These are phyloP conservation scores for Cephus runcator DNA, from an alignment of 2,888 invertebrate genomes.

Conservation along the genomic window DNA sequence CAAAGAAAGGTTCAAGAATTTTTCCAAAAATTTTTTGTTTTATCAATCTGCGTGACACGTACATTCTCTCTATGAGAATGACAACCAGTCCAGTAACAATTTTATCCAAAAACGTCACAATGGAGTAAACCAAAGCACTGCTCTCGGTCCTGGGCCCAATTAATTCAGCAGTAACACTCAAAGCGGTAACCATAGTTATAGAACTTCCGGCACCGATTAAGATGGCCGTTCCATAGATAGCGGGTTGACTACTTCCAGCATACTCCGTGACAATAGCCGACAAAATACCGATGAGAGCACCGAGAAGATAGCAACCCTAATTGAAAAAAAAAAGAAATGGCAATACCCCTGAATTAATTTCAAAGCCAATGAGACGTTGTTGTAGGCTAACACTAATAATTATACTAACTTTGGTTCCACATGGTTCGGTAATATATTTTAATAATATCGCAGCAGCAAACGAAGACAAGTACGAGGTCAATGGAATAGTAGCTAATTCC, in stretches of 20 bases:
- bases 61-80: constrained; percentile 84
- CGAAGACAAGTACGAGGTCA: constrained; percentile 81
- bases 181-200: constrained; percentile 86
- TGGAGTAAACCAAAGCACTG: constrained; percentile 91
- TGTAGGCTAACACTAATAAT: constrained; percentile 1
- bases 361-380: not conserved
- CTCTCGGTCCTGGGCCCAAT: constrained; percentile 88
- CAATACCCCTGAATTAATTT: too few species aligned
- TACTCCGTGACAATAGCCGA: constrained; percentile 57
- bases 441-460: constrained; percentile 81
- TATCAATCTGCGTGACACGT: not conserved
- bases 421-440: constrained; percentile 73
- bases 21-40: too few species aligned
- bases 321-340: too few species aligned
- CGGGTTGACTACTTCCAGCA: constrained; percentile 56
- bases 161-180: constrained; percentile 89
- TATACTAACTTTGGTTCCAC: constrained; percentile 76
- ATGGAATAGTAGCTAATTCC: constrained; percentile 80
- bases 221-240: constrained; percentile 68
- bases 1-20: not conserved
- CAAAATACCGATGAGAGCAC: constrained; percentile 66
- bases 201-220: constrained; percentile 82
- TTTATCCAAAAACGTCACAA: constrained; percentile 94
- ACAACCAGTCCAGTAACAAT: constrained; percentile 89
- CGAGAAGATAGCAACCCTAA: constrained; percentile 67